These are phyloP conservation scores for Dolichopus griseipennis DNA, from an alignment of 2,888 invertebrate genomes.

Conservation along the genomic window DNA sequence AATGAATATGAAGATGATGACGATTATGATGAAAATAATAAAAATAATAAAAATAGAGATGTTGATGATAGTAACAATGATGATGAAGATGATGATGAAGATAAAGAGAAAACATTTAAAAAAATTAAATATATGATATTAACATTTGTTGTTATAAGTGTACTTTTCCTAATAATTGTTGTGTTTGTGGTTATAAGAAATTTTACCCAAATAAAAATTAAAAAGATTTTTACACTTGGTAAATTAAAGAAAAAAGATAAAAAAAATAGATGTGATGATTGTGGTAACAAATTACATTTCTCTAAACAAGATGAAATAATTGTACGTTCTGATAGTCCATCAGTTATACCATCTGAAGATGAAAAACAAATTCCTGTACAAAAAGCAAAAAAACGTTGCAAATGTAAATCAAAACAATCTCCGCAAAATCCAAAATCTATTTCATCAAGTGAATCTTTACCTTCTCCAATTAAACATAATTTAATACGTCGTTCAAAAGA, in stretches of 20 bases:
- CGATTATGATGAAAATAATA: constrained; percentile 11
- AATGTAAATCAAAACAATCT: background rate
- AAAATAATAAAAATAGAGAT: too few relatives aligned
- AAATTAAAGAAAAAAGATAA: constrained; percentile 9
- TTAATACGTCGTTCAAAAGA: background rate
- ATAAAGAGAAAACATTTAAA: constrained; percentile 12
- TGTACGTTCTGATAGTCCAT: constrained; percentile 17
- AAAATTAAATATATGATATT: constrained; percentile 12
- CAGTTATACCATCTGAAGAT: constrained; percentile 16
- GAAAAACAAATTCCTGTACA: background rate
- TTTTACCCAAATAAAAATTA: constrained; percentile 12
- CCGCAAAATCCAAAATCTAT: background rate
- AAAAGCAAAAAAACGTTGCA: constrained; percentile 18
- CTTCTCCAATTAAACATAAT: constrained; percentile 3
- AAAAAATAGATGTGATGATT: background rate
- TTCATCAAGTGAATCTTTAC: background rate
- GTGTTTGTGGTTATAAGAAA: constrained; percentile 9
- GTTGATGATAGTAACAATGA: too few relatives aligned
- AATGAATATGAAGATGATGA: constrained; percentile 12
- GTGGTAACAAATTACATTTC: background rate
- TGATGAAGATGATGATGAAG: constrained; percentile 13
- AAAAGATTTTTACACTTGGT: background rate
- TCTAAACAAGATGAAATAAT: constrained; percentile 22
- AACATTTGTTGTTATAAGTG: constrained; percentile 8
- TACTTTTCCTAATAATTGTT: background rate